phyloP scores from a whole-genome alignment of 2,797 vertebrate species.

The Cebuella pygmaea region DNA sequence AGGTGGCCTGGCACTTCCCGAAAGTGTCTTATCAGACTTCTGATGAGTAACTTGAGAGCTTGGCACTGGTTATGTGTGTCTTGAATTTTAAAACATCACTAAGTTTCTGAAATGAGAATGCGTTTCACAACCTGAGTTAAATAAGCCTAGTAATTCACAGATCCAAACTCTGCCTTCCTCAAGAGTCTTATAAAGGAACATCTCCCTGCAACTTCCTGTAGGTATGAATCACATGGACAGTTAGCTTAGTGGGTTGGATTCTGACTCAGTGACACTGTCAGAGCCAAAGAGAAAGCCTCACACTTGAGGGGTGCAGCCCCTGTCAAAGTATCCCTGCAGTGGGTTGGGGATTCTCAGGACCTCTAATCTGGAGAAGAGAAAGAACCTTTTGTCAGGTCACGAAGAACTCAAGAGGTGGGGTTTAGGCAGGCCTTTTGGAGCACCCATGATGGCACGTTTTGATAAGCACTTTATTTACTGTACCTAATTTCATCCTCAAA shows the following conservation, averaged over 20 bases:
- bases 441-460: not conserved
- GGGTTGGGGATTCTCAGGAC: not conserved
- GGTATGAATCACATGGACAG: not conserved
- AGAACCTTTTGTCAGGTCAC: not conserved
- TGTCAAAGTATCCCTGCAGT: not conserved
- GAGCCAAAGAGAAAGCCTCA: not conserved
- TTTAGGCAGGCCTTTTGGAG: not conserved
- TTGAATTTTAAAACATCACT: constrained; percentile 40
- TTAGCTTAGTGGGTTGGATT: not conserved
- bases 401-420: not conserved
- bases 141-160: not conserved
- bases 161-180: not conserved
- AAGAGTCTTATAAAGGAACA: not conserved
- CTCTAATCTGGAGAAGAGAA: not conserved
- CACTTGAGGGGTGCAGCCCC: too few relatives aligned
- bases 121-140: not conserved
- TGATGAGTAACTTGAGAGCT: not conserved
- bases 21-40: not conserved
- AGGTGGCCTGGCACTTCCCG: not conserved
- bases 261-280: not conserved
- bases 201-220: too few relatives aligned
- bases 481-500: not conserved
- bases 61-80: not conserved
- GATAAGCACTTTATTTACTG: not conserved
- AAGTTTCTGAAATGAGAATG: not conserved